These are phyloP conservation scores for Pseudochromis fuscus DNA, from an alignment of 2,797 vertebrate species.

Conservation along the genomic window DNA sequence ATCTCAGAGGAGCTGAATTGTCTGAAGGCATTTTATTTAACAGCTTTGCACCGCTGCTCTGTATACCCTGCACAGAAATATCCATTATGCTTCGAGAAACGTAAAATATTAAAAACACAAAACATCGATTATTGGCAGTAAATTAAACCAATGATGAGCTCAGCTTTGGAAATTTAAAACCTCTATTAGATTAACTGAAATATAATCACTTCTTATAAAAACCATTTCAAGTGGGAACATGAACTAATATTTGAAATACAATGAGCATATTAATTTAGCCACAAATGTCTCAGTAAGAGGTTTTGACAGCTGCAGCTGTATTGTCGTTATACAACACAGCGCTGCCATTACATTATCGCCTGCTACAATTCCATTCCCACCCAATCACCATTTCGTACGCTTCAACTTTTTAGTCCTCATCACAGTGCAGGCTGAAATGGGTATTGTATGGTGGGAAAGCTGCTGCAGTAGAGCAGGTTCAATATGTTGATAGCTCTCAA, in stretches of 20 bases:
- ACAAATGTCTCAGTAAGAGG: constrained; percentile 9
- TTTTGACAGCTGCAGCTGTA: constrained; percentile 37
- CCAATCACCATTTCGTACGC: constrained; percentile 30
- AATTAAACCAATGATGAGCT: constrained; percentile 29
- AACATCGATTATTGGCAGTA: constrained; percentile 9
- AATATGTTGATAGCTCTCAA: constrained; percentile 17
- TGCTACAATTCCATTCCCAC: constrained; percentile 23
- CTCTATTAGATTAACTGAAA: constrained; percentile 12
- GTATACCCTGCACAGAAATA: constrained; percentile 15
- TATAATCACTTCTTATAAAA: constrained; percentile 30
- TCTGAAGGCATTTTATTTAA: constrained; percentile 50
- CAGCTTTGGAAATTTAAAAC: neutral
- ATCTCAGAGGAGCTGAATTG: constrained; percentile 38
- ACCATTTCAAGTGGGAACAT: constrained; percentile 17
- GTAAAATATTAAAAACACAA: constrained; percentile 11
- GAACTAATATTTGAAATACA: constrained; percentile 41
- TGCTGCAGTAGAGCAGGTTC: neutral
- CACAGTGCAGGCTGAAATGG: constrained; percentile 30
- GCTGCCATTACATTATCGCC: constrained; percentile 18
- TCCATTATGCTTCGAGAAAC: no score
- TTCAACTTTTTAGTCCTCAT: constrained; percentile 20
- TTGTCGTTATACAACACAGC: constrained; percentile 12
- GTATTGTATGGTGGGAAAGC: constrained; percentile 27
- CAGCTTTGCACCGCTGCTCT: constrained; percentile 27
- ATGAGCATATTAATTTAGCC: constrained; percentile 19